Conservation (phyloP, 2,797 vertebrate species). For the Sebastes trivittatus region DNA sequence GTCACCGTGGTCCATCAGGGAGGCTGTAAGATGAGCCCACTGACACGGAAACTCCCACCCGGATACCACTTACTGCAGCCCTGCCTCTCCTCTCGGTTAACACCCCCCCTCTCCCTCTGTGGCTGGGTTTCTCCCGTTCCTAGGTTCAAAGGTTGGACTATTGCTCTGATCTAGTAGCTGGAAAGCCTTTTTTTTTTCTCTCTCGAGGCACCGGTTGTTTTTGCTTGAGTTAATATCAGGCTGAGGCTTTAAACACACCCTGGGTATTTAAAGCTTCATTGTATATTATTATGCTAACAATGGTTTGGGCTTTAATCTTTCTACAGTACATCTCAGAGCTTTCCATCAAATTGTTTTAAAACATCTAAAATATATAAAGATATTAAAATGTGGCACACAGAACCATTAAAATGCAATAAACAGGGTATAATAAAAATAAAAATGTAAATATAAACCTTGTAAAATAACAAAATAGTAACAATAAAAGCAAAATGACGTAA, state of each 20-base stretch:
- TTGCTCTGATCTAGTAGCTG: slow-evolving; percentile 55
- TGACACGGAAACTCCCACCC: slow-evolving; percentile 77
- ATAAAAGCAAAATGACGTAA: neutral
- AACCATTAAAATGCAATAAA: neutral
- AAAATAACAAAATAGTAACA: neutral
- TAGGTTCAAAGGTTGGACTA: slow-evolving; percentile 65
- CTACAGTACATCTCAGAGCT: neutral
- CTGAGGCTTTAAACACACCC: slow-evolving; percentile 15
- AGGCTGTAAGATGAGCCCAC: slow-evolving; percentile 78
- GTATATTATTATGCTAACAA: neutral
- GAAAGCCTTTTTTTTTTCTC: slow-evolving; percentile 41
- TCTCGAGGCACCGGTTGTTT: slow-evolving; percentile 23
- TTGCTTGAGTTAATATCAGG: slow-evolving; percentile 14
- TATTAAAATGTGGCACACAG: neutral
- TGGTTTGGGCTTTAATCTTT: neutral
- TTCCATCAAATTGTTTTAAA: neutral
- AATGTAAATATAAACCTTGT: neutral
- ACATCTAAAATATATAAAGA: neutral
- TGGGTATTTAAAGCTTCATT: slow-evolving; percentile 9
- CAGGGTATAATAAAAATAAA: neutral
- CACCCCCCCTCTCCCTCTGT: slow-evolving; percentile 15
- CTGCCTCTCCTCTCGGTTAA: slow-evolving; percentile 47
- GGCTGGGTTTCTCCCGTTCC: slow-evolving; percentile 37
- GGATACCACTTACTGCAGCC: slow-evolving; percentile 65
- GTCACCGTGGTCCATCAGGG: slow-evolving; percentile 74